A percentile compares a stretch with the other conserved stretches of the same genome.
phyloP scores from a whole-genome alignment of 2,797 vertebrate genomes.

The Melanotaenia pygmaea region DNA sequence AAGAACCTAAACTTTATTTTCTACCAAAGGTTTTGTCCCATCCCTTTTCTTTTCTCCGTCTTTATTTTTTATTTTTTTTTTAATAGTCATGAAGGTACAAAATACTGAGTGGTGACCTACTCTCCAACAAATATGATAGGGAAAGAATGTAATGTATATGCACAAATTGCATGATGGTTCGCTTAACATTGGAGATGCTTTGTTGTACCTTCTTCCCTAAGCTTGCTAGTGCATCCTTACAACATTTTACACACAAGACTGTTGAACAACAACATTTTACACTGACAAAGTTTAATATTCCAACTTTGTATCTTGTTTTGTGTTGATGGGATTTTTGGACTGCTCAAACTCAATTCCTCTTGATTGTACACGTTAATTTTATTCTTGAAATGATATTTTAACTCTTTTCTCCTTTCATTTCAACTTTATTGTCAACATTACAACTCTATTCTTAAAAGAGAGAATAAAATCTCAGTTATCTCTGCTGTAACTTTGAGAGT shows the following conservation, averaged over 20 bases:
- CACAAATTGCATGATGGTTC: background rate
- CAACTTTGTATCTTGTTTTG: background rate
- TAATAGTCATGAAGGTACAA: too few species aligned
- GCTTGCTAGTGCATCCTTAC: too few species aligned
- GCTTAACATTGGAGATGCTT: background rate
- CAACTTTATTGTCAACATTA: background rate
- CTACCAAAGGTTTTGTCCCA: too few species aligned
- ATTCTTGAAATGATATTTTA: background rate
- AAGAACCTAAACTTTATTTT: too few species aligned
- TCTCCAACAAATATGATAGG: too few species aligned
- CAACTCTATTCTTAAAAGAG: background rate
- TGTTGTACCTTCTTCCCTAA: background rate
- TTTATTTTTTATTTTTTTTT: background rate
- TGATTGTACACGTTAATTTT: background rate
- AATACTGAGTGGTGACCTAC: too few species aligned
- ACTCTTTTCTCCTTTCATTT: background rate
- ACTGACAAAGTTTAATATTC: background rate
- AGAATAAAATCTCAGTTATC: background rate
- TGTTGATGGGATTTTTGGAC: background rate
- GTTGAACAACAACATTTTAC: background rate
- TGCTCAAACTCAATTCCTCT: background rate
- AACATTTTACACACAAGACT: too few species aligned
- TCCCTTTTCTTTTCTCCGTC: too few species aligned
- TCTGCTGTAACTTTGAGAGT: conserved; percentile 6
- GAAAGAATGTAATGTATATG: background rate